Evolutionary conservation across 2,797 vertebrate genomes (phyloP).

Genomic region (Miichthys miiuy): DNA sequence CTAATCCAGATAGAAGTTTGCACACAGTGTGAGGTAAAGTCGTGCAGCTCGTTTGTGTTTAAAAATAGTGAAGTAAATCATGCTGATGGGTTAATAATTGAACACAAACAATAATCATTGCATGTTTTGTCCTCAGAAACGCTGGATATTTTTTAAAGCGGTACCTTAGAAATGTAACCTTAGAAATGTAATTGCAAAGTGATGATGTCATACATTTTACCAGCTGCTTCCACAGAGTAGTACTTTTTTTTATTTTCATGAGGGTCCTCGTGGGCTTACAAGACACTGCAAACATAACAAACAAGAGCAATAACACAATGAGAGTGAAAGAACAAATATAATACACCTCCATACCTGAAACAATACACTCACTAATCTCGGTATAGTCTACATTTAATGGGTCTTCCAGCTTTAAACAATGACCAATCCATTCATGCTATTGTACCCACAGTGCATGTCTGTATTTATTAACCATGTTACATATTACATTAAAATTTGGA

Average conservation of each 20-base stretch:
- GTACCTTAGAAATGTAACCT: neutral
- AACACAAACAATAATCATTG: constrained; percentile 13
- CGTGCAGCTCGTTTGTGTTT: constrained; percentile 4
- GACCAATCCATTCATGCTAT: neutral
- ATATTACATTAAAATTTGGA: constrained; percentile 28
- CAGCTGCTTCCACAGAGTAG: neutral
- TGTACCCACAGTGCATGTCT: neutral
- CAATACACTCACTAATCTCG: no score
- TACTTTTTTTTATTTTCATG: no score
- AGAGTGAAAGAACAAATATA: no score
- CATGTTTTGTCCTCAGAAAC: neutral
- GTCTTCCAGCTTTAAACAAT: neutral
- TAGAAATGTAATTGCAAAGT: neutral
- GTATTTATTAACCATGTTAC: neutral
- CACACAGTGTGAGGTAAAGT: constrained; percentile 4
- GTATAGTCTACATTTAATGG: no score
- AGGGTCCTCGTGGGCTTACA: no score
- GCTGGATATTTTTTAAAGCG: neutral
- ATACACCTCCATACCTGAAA: no score
- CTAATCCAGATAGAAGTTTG: constrained; percentile 23
- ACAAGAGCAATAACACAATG: no score
- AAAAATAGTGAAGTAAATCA: neutral
- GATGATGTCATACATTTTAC: neutral
- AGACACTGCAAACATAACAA: no score
- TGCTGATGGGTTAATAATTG: constrained; percentile 6